Percentiles rank a stretch among this genome's conserved stretches.
Conservation (phyloP, 2,113 vertebrate genomes). For the Solenodon paradoxus region DNA sequence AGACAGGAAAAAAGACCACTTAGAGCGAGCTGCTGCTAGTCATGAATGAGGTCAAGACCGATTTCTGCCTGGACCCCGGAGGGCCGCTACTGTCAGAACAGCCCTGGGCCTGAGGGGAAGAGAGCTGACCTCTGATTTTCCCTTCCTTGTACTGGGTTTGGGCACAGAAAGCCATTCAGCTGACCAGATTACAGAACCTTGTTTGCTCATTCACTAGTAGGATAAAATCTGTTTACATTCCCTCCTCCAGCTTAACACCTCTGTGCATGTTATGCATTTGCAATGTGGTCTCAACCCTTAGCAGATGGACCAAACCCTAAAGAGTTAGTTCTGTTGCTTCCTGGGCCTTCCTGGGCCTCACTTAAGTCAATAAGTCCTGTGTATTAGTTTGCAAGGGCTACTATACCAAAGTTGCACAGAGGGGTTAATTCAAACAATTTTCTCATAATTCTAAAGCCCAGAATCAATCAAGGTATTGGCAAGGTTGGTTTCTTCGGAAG, state of each 20-base stretch:
- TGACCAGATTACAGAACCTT: neutral
- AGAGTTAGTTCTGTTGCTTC: neutral
- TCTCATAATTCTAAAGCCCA: neutral
- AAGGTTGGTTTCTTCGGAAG: neutral
- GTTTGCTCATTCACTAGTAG: neutral
- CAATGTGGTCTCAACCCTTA: neutral
- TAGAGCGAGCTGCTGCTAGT: neutral
- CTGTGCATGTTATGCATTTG: neutral
- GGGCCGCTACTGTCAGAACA: neutral
- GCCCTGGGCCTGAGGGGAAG: neutral
- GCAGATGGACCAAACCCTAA: neutral
- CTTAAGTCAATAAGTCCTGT: neutral
- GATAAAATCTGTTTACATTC: neutral
- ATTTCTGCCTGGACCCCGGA: too few species aligned
- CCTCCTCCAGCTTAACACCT: neutral
- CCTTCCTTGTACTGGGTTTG: neutral
- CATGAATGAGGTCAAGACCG: neutral
- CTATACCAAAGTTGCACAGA: neutral
- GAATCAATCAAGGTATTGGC: neutral
- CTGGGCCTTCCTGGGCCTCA: neutral
- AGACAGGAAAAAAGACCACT: neutral
- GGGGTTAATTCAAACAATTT: neutral
- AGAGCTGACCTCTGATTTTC: neutral
- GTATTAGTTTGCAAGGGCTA: neutral
- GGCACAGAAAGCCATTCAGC: neutral